These are phyloP conservation scores for Metridium senile DNA, from an alignment of 92 coral and sea anemone genomes.

Conservation along the genomic window DNA sequence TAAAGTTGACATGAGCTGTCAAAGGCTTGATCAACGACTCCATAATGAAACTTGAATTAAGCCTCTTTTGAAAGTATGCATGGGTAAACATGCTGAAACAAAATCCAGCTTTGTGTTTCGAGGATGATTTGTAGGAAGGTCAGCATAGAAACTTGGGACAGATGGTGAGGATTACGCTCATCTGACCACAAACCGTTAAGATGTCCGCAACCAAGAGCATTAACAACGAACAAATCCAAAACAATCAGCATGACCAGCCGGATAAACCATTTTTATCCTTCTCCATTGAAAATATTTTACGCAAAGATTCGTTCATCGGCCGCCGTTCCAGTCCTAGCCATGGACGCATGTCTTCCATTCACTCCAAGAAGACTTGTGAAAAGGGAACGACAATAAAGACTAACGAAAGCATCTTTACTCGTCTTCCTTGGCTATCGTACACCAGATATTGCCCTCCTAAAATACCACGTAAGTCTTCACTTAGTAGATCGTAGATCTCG, in stretches of 20 bases:
- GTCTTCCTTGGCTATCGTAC: conserved; percentile 87
- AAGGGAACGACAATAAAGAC: conserved; percentile 1
- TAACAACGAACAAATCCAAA: conserved; percentile 24
- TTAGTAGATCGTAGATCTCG: conserved; percentile 4
- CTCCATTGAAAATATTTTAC: conserved; percentile 42
- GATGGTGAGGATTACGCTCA: conserved; percentile 49
- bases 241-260: conserved; percentile 36
- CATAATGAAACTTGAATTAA: conserved; percentile 76
- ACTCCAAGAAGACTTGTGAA: conserved; percentile 21
- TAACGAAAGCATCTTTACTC: conserved; percentile 36
- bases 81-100: conserved; percentile 67
- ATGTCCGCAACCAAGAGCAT: conserved; percentile 35
- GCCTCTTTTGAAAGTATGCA: conserved; percentile 66
- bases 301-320: conserved; percentile 35
- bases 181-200: conserved; percentile 48
- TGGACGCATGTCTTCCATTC: not conserved
- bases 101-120: conserved; percentile 62
- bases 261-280: conserved; percentile 40
- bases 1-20: conserved; percentile 71
- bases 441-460: conserved; percentile 96
- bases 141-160: conserved; percentile 28
- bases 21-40: conserved; percentile 72
- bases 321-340: conserved; percentile 42
- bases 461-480: conserved; percentile 87
- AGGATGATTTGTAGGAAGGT: conserved; percentile 35